A percentile compares a stretch with the other conserved stretches of the same genome.
Conservation (phyloP, 2,113 vertebrate species). For the Alectura lathami region DNA sequence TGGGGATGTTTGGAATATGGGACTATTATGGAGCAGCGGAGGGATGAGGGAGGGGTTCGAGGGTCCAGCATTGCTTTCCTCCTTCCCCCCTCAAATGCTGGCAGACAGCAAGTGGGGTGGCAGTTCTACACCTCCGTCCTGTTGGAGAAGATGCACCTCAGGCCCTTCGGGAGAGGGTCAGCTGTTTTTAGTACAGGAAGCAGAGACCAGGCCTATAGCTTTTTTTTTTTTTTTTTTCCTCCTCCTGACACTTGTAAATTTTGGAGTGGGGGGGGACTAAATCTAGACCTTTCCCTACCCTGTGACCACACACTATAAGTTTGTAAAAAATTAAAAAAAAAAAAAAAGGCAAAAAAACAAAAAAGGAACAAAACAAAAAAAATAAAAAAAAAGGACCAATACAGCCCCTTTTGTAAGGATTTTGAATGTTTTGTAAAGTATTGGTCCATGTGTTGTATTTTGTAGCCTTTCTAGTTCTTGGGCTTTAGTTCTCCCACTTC, state of each 20-base stretch:
- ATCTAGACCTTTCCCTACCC: constrained; percentile 53
- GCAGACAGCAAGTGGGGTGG: not conserved
- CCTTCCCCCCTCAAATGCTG: constrained; percentile 23
- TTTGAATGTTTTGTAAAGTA: constrained; percentile 98
- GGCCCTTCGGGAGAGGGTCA: constrained; percentile 48
- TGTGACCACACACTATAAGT: constrained; percentile 75
- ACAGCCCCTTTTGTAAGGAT: constrained; percentile 96
- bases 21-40: not conserved
- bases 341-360: not conserved
- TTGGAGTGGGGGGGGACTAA: constrained; percentile 73
- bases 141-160: constrained; percentile 14
- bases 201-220: constrained; percentile 63
- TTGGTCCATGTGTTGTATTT: constrained; percentile 96
- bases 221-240: not conserved
- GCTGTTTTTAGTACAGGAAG: constrained; percentile 65
- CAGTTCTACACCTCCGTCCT: constrained; percentile 5
- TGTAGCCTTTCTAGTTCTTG: constrained; percentile 94
- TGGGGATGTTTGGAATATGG: constrained; percentile 36
- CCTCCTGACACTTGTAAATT: constrained; percentile 85
- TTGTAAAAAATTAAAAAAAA: constrained; percentile 70
- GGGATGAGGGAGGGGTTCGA: not conserved
- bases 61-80: constrained; percentile 34
- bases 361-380: not conserved
- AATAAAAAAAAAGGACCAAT: constrained; percentile 88
- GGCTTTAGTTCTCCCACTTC: constrained; percentile 92